A percentile compares a stretch with the other conserved stretches of the same genome.
Conservation (phyloP, 2,888 invertebrate genomes). For the Melangyna quadrimaculata region DNA sequence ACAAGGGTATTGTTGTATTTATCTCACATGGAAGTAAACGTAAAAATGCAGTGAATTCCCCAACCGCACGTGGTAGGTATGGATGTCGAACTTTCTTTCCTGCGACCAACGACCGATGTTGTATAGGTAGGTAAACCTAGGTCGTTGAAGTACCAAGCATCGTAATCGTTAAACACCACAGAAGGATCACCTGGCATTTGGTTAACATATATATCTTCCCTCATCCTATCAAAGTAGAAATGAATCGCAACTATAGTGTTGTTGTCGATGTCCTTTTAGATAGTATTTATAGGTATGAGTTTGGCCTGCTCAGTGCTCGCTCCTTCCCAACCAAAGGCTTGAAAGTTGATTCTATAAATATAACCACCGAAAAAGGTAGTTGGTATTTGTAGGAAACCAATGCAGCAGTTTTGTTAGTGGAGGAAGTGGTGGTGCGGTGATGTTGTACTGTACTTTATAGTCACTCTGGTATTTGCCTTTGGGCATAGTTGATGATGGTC, state of each 20-base stretch:
- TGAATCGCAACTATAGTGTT: conserved; percentile 7
- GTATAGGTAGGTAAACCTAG: not conserved
- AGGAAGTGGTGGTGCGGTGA: not conserved
- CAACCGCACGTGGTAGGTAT: not conserved
- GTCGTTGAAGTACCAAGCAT: not conserved
- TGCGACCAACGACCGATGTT: not conserved
- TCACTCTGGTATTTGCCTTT: conserved; percentile 8
- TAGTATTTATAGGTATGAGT: not conserved
- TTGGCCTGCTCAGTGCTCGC: not conserved
- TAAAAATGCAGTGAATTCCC: conserved; percentile 10
- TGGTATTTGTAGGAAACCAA: conserved; percentile 13
- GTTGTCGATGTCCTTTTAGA: not conserved
- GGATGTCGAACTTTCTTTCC: not conserved
- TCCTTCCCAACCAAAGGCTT: too few species aligned
- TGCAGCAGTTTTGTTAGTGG: not conserved
- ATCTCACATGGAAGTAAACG: not conserved
- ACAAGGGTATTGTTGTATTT: conserved; percentile 19
- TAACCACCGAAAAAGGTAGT: not conserved
- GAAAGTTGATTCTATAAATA: conserved; percentile 40
- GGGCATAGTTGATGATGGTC: not conserved
- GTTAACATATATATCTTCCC: conserved; percentile 50
- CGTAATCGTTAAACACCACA: conserved; percentile 50
- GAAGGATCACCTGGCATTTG: conserved; percentile 49
- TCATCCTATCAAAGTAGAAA: conserved; percentile 17
- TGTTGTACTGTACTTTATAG: not conserved